These are phyloP conservation scores for Anodontia alba DNA, from an alignment of 2,888 invertebrate species.

Conservation along the genomic window DNA sequence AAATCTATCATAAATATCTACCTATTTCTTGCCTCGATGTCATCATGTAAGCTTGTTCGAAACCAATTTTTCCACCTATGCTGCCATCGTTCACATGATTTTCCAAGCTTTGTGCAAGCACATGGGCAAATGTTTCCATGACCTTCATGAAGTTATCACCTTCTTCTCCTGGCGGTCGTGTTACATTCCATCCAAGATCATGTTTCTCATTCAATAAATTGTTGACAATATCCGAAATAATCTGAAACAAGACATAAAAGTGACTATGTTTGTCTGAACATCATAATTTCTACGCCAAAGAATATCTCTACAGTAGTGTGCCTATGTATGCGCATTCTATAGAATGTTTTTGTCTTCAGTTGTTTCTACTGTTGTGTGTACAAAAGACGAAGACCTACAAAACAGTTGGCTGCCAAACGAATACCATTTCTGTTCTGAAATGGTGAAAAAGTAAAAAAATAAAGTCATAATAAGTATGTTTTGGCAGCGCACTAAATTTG, in stretches of 20 bases:
- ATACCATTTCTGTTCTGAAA: too few species aligned
- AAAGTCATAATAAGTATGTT: too few species aligned
- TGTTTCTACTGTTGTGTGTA: too few species aligned
- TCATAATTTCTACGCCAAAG: too few species aligned
- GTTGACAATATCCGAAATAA: slow-evolving; percentile 73
- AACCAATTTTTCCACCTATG: slow-evolving; percentile 40
- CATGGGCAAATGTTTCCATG: slow-evolving; percentile 76
- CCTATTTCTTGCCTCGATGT: slow-evolving; percentile 53
- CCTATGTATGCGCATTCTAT: too few species aligned
- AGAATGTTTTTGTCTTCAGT: too few species aligned
- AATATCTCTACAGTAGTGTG: too few species aligned
- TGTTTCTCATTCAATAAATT: slow-evolving; percentile 76
- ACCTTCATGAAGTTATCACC: slow-evolving; percentile 80
- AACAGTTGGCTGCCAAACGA: too few species aligned
- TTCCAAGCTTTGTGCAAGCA: slow-evolving; percentile 73
- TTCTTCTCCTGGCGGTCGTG: slow-evolving; percentile 81
- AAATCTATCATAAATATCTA: slow-evolving; percentile 19
- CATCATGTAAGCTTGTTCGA: slow-evolving; percentile 46
- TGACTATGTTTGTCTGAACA: too few species aligned
- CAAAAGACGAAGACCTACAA: too few species aligned
- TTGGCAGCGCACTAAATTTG: too few species aligned
- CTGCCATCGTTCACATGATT: slow-evolving; percentile 75
- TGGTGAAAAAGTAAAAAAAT: too few species aligned
- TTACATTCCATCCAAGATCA: slow-evolving; percentile 82
- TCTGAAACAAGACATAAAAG: slow-evolving; percentile 56